phyloP scores from a whole-genome alignment of 2,113 vertebrate species.

The Mugil cephalus region DNA sequence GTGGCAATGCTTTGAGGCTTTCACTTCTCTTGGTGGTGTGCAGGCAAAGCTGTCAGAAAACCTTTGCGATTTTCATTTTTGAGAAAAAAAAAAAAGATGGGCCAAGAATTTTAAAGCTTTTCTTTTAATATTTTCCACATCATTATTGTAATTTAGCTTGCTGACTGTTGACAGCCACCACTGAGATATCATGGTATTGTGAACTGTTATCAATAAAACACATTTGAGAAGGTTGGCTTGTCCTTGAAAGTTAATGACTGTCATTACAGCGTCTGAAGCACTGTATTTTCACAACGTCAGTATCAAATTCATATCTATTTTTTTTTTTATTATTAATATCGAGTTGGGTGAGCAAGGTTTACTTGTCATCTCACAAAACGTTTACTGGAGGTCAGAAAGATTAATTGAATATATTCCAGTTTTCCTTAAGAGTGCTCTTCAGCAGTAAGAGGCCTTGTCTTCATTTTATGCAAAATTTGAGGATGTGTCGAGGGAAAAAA shows the following conservation, averaged over 20 bases:
- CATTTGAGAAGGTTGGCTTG: conserved; percentile 16
- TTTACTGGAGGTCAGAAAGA: conserved; percentile 64
- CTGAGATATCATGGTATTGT: background rate
- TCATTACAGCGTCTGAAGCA: conserved; percentile 24
- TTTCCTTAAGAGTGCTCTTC: conserved; percentile 32
- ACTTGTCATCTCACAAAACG: conserved; percentile 40
- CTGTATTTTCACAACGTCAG: conserved; percentile 9
- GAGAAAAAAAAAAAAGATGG: conserved; percentile 33
- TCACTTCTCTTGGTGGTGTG: conserved; percentile 29
- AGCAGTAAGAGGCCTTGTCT: conserved; percentile 64
- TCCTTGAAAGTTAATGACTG: conserved; percentile 61
- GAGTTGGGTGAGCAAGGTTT: conserved; percentile 45
- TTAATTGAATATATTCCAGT: conserved; percentile 67
- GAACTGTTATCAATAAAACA: conserved; percentile 15
- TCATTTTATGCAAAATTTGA: conserved; percentile 73
- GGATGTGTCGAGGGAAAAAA: conserved; percentile 51
- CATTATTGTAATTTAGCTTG: conserved; percentile 27
- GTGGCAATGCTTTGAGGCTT: conserved; percentile 40
- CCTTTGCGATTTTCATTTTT: conserved; percentile 36
- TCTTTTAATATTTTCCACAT: conserved; percentile 9
- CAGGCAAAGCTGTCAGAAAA: conserved; percentile 52
- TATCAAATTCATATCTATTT: conserved; percentile 30
- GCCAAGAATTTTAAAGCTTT: conserved; percentile 22
- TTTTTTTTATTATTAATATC: conserved; percentile 9
- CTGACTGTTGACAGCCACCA: conserved; percentile 21